Evolutionary conservation across 2,113 vertebrate genomes (phyloP).

Genomic region (Malurus cyaneus): DNA sequence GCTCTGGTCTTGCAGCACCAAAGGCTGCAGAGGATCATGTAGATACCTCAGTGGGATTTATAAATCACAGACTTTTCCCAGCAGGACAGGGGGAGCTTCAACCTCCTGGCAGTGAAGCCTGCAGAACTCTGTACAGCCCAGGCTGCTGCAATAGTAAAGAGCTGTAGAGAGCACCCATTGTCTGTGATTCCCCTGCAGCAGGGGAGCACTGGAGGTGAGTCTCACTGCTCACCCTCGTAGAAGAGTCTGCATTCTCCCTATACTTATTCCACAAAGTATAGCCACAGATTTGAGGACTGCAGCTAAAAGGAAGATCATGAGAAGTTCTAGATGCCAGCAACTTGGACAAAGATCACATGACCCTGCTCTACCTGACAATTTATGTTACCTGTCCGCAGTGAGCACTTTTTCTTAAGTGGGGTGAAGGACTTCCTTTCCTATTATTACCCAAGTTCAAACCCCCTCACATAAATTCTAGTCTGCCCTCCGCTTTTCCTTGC

Average conservation of each 20-base stretch:
- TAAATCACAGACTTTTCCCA: background rate
- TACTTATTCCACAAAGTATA: background rate
- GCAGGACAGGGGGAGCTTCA: background rate
- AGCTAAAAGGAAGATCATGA: background rate
- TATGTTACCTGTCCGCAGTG: background rate
- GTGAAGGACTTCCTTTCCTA: background rate
- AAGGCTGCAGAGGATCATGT: background rate
- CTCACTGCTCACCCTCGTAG: background rate
- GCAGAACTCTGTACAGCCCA: background rate
- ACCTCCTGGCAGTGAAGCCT: background rate
- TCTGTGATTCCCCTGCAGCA: background rate
- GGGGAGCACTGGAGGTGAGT: background rate
- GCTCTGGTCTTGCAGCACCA: background rate
- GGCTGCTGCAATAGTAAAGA: background rate
- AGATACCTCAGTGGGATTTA: background rate
- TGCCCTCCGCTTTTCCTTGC: background rate
- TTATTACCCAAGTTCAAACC: background rate
- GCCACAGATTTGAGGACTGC: background rate
- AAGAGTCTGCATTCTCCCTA: background rate
- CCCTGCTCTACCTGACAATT: background rate
- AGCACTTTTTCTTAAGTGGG: background rate
- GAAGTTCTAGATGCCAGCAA: background rate
- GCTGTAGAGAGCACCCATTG: too few species aligned
- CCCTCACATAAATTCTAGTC: background rate
- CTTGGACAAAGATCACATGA: background rate